phyloP scores from a whole-genome alignment of 2,888 invertebrate genomes.

The Pyrochroa serraticornis region DNA sequence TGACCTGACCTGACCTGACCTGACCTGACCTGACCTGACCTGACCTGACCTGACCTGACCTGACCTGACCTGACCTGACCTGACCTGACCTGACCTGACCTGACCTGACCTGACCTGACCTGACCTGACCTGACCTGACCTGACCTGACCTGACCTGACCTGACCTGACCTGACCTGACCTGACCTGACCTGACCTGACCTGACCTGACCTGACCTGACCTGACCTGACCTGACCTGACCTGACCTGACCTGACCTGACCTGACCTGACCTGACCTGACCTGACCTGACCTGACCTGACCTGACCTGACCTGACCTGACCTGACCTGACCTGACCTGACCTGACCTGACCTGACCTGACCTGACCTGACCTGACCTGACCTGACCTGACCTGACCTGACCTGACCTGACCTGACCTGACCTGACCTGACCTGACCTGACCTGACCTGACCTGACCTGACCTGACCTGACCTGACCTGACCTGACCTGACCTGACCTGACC shows the following conservation, averaged over 20 bases:
- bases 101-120: slow-evolving; percentile 13
- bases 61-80: slow-evolving; percentile 13
- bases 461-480: slow-evolving; percentile 6
- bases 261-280: slow-evolving; percentile 6
- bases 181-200: slow-evolving; percentile 13
- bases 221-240: slow-evolving; percentile 6
- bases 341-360: slow-evolving; percentile 6
- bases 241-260: slow-evolving; percentile 6
- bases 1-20: slow-evolving; percentile 13
- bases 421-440: slow-evolving; percentile 6
- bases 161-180: slow-evolving; percentile 13
- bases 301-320: slow-evolving; percentile 6
- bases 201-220: slow-evolving; percentile 6
- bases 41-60: slow-evolving; percentile 13
- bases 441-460: slow-evolving; percentile 6
- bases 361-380: slow-evolving; percentile 6
- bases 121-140: slow-evolving; percentile 13
- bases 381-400: slow-evolving; percentile 6
- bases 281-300: slow-evolving; percentile 6
- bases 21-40: slow-evolving; percentile 13
- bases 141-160: slow-evolving; percentile 13
- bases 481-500: slow-evolving; percentile 6
- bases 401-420: slow-evolving; percentile 6
- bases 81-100: slow-evolving; percentile 13
- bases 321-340: slow-evolving; percentile 6